Conservation (phyloP, 2,113 vertebrate species). For the Archocentrus centrarchus region DNA sequence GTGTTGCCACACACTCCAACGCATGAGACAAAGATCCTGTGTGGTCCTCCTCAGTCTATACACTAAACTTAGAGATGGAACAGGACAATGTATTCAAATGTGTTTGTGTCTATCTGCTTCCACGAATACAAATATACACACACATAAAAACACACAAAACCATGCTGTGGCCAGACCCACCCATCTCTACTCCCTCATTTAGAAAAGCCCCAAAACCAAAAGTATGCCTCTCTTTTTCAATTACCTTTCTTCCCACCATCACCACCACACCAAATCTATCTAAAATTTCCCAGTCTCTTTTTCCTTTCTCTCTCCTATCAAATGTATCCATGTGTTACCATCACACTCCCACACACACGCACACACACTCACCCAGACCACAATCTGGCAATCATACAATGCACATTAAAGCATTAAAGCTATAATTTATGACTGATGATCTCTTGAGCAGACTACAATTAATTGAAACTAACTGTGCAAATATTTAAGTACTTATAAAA, state of each 20-base stretch:
- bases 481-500: conserved; percentile 37
- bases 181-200: conserved; percentile 75
- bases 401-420: conserved; percentile 63
- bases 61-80: conserved; percentile 62
- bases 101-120: conserved; percentile 70
- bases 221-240: conserved; percentile 73
- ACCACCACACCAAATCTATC: conserved; percentile 55
- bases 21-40: conserved; percentile 64
- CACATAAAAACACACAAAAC: conserved; percentile 49
- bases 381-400: conserved; percentile 70
- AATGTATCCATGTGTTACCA: conserved; percentile 69
- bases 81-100: conserved; percentile 60
- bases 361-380: conserved; percentile 24
- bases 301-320: conserved; percentile 63
- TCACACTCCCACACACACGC: conserved; percentile 30
- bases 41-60: conserved; percentile 65
- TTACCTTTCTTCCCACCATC: conserved; percentile 74
- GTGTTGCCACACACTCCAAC: conserved; percentile 60
- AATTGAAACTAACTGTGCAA: conserved; percentile 57
- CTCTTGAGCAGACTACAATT: conserved; percentile 55
- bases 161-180: conserved; percentile 69
- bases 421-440: conserved; percentile 65
- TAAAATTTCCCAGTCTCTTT: conserved; percentile 68
- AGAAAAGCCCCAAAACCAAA: conserved; percentile 76
- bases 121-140: conserved; percentile 54